These are phyloP conservation scores for Lochmaea capreae DNA, from an alignment of 2,888 invertebrate species.

Conservation along the genomic window DNA sequence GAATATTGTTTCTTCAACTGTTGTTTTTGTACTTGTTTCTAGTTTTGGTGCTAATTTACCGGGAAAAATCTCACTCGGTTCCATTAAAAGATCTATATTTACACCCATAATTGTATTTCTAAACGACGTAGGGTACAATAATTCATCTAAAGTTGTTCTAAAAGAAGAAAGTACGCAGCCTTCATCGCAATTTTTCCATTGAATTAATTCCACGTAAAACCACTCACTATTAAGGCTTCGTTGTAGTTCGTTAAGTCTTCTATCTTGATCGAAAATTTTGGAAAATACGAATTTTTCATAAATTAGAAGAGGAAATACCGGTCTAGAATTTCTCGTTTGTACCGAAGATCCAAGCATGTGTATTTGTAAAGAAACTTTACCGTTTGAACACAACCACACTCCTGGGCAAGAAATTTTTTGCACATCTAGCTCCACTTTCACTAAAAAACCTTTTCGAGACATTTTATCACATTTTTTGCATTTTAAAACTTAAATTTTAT, in stretches of 20 bases:
- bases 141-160: constrained; percentile 72
- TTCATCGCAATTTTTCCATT: constrained; percentile 68
- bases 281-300: constrained; percentile 79
- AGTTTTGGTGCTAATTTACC: constrained; percentile 78
- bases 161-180: constrained; percentile 73
- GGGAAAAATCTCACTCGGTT: constrained; percentile 74
- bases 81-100: constrained; percentile 76
- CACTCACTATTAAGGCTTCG: constrained; percentile 68
- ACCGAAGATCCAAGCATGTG: constrained; percentile 76
- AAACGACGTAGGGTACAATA: constrained; percentile 73
- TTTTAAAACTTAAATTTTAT: constrained; percentile 14
- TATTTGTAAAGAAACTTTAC: constrained; percentile 78
- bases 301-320: constrained; percentile 78
- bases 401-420: constrained; percentile 82
- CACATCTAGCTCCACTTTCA: constrained; percentile 71
- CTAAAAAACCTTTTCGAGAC: constrained; percentile 69
- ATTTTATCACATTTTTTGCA: constrained; percentile 40
- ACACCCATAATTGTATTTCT: constrained; percentile 70
- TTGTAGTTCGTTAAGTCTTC: constrained; percentile 66
- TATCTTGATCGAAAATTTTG: constrained; percentile 68
- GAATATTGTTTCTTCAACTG: constrained; percentile 72
- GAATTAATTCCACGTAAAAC: constrained; percentile 74
- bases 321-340: constrained; percentile 74
- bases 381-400: constrained; percentile 85
- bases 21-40: constrained; percentile 75